Evolutionary conservation across 2,113 vertebrate genomes (phyloP), one percentile per base, ranked within the genome.

Genomic region (Archocentrus centrarchus): DNA sequence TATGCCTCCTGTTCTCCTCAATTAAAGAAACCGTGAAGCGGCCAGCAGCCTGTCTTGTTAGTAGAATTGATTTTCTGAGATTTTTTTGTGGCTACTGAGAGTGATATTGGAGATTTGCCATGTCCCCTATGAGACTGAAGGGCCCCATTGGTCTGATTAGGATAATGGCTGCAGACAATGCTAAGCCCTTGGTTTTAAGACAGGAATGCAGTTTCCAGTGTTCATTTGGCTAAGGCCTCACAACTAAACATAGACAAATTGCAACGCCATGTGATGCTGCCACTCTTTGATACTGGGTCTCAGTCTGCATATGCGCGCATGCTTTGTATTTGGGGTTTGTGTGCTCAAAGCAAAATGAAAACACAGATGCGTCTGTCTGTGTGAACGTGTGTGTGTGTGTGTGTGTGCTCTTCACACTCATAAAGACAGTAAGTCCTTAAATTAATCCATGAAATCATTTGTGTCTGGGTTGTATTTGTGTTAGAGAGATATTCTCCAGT

Each of bases 231-330:
- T 10, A 55, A 64, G 1, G 55, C 58, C 61, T 47, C 63, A 47
- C 30, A 30, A 84, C 91, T 94, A 94, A 93, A 94, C 89, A 92
- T 89, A 94, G 92, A 88, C 77, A 88, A 86, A 89, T 59, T 77
- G 44, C 83, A 81, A 59, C 81, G 77, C 53, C 90, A 91, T 90
- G 79, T 92, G 89, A 87, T 24, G 93, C 90, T 92, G 92, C 83
- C 90, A 89, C 50, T 94, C 91, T 82, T 35, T 77, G 47, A 82
- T 86, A 62, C 59, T n/a, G 61, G 37, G 58, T 44, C 57, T 20
- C 70, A 37, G 68, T 14, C 47, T 14, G 68, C 18, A 55, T 55
- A 35, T 73, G 18, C 22, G 20, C 73, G 53, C 18, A 30, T n/a
- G 11, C 47, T 39, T 27, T 59, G 24, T 30, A 22, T 81, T 57